Conservation (phyloP, 2,888 invertebrate genomes). For the Clitarchus hookeri region DNA sequence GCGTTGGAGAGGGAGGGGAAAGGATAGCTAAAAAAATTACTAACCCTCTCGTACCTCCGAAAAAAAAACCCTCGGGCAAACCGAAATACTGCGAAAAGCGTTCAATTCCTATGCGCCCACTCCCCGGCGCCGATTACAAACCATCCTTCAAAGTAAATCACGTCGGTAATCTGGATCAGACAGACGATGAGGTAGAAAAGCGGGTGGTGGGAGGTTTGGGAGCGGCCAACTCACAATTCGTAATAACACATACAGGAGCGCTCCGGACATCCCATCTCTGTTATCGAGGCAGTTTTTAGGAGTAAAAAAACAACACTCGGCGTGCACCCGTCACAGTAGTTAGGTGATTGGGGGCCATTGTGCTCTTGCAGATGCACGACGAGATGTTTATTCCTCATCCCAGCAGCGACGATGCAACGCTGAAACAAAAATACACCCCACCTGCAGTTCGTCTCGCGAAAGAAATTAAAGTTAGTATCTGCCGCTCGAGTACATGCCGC, state of each 20-base stretch:
- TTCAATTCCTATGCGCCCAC: background rate
- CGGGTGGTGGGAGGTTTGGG: background rate
- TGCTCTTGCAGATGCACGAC: background rate
- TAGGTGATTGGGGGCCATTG: background rate
- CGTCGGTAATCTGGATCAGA: background rate
- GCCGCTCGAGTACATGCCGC: too few relatives aligned
- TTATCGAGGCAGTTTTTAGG: background rate
- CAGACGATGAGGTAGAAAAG: background rate
- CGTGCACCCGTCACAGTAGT: background rate
- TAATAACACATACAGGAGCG: too few relatives aligned
- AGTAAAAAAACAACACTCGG: background rate
- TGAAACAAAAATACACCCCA: too few relatives aligned
- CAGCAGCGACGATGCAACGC: background rate
- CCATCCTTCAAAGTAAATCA: conserved; percentile 4
- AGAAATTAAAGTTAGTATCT: too few relatives aligned
- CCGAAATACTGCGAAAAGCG: conserved; percentile 2
- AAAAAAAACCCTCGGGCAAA: background rate
- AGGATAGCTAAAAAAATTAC: background rate
- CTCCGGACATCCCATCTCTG: background rate
- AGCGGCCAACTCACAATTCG: too few relatives aligned
- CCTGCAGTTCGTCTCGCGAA: too few relatives aligned
- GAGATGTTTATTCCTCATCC: background rate
- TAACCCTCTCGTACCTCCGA: background rate
- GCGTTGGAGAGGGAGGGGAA: background rate
- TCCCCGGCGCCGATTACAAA: background rate